Evolutionary conservation across 2,888 invertebrate species (phyloP).

Genomic region (Diadegma fenestrale): DNA sequence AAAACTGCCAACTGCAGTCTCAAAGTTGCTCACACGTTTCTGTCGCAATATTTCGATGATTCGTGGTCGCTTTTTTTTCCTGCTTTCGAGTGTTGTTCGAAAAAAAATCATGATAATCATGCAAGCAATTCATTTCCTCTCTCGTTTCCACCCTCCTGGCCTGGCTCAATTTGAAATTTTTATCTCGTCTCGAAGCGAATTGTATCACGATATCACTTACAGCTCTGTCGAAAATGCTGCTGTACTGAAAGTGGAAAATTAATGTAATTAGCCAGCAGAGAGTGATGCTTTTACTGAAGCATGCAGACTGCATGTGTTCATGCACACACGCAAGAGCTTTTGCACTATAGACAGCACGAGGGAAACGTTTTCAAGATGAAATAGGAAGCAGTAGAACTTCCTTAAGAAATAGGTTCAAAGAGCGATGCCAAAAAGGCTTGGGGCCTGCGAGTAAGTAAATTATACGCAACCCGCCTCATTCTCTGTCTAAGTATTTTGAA

Average conservation of each 20-base stretch:
- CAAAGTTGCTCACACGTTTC: background rate
- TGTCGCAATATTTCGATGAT: background rate
- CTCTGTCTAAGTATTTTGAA: background rate
- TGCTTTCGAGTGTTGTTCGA: background rate
- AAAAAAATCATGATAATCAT: background rate
- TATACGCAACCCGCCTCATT: conserved; percentile 23
- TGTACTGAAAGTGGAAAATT: conserved; percentile 47
- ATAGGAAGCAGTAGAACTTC: conserved; percentile 7
- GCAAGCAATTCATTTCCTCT: background rate
- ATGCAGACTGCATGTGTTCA: background rate
- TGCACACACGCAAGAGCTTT: background rate
- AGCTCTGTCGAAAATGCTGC: conserved; percentile 25
- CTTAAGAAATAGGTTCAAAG: conserved; percentile 40
- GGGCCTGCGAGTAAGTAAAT: conserved; percentile 44
- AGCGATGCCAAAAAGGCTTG: conserved; percentile 26
- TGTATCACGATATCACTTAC: conserved; percentile 18
- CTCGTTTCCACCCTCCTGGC: background rate
- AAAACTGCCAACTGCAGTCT: background rate
- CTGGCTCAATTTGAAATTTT: conserved; percentile 30
- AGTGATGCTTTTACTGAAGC: conserved; percentile 51
- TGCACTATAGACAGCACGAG: background rate
- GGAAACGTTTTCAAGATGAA: conserved; percentile 2
- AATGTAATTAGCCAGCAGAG: conserved; percentile 58
- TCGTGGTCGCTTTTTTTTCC: background rate
- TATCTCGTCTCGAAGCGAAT: background rate